Percentiles rank a stretch among this genome's conserved stretches.
Evolutionary conservation across 1,140 invertebrate species (phyloP).

Genomic region (honey bee (Apis mellifera)): DNA sequence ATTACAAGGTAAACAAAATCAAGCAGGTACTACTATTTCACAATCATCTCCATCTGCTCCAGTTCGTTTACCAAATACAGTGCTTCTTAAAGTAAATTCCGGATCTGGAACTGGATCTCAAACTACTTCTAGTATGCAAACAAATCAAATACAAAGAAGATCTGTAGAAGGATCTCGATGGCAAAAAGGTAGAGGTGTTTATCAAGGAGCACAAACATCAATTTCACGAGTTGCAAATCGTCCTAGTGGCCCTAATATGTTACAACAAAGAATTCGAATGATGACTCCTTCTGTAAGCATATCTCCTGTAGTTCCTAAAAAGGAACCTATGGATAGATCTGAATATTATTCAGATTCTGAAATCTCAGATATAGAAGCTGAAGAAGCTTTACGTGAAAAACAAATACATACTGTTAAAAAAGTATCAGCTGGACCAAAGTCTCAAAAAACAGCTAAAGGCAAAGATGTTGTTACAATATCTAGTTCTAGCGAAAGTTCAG

Average conservation of each 20-base stretch:
- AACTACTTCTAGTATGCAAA: constrained; percentile 53
- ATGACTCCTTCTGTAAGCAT: constrained; percentile 82
- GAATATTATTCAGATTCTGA: constrained; percentile 79
- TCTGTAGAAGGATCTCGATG: constrained; percentile 68
- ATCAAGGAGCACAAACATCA: constrained; percentile 73
- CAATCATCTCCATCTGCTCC: constrained; percentile 70
- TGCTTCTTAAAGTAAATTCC: constrained; percentile 75
- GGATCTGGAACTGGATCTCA: constrained; percentile 61
- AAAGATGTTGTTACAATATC: constrained; percentile 85
- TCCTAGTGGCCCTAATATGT: constrained; percentile 64
- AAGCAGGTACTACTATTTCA: constrained; percentile 71
- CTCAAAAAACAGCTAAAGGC: constrained; percentile 76
- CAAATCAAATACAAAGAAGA: constrained; percentile 76
- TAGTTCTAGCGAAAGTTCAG: constrained; percentile 84
- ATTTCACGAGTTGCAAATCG: constrained; percentile 75
- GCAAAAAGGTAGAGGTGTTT: constrained; percentile 69
- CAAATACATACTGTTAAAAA: constrained; percentile 74
- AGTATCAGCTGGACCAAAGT: constrained; percentile 69
- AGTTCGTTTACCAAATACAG: constrained; percentile 71
- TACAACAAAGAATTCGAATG: constrained; percentile 80
- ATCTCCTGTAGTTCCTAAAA: constrained; percentile 79
- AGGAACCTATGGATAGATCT: constrained; percentile 74
- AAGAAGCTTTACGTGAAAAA: constrained; percentile 73
- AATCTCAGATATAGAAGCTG: constrained; percentile 75
- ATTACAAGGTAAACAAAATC: constrained; percentile 84